phyloP scores from a whole-genome alignment of 1,140 invertebrate species.

The Leucophenga varia region DNA sequence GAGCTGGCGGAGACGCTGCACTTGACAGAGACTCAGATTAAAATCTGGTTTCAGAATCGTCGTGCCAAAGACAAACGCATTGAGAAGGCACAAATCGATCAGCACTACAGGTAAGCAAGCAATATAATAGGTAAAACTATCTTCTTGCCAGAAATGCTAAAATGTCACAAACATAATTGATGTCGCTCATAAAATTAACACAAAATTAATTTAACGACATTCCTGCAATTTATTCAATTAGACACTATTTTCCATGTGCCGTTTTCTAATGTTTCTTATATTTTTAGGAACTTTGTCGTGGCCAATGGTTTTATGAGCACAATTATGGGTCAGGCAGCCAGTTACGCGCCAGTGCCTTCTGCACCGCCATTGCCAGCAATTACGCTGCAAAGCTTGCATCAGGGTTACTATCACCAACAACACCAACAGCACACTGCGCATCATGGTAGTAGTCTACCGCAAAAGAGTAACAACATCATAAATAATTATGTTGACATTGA shows the following conservation, averaged over 20 bases:
- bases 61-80: slow-evolving; percentile 94
- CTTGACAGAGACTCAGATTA: slow-evolving; percentile 91
- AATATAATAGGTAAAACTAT: not conserved
- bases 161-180: slow-evolving; percentile 47
- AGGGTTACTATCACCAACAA: slow-evolving; percentile 9
- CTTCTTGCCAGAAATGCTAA: slow-evolving; percentile 5
- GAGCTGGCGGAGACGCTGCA: slow-evolving; percentile 81
- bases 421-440: slow-evolving; percentile 24
- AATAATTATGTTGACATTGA: slow-evolving; percentile 28
- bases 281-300: slow-evolving; percentile 56
- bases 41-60: slow-evolving; percentile 97
- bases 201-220: slow-evolving; percentile 55
- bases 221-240: slow-evolving; percentile 45
- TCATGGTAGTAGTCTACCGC: no score
- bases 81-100: slow-evolving; percentile 92
- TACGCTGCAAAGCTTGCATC: no score
- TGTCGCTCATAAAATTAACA: slow-evolving; percentile 53
- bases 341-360: slow-evolving; percentile 22
- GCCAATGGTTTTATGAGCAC: slow-evolving; percentile 57
- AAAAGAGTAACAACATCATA: no score
- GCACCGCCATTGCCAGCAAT: slow-evolving; percentile 14
- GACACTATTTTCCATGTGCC: slow-evolving; percentile 8
- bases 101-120: slow-evolving; percentile 78
- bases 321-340: slow-evolving; percentile 43
- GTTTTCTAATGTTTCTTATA: slow-evolving; percentile 36